Percentiles rank a stretch among this genome's conserved stretches.
phyloP scores from a whole-genome alignment of 2,888 invertebrate genomes.

The Plemyria rubiginata region DNA sequence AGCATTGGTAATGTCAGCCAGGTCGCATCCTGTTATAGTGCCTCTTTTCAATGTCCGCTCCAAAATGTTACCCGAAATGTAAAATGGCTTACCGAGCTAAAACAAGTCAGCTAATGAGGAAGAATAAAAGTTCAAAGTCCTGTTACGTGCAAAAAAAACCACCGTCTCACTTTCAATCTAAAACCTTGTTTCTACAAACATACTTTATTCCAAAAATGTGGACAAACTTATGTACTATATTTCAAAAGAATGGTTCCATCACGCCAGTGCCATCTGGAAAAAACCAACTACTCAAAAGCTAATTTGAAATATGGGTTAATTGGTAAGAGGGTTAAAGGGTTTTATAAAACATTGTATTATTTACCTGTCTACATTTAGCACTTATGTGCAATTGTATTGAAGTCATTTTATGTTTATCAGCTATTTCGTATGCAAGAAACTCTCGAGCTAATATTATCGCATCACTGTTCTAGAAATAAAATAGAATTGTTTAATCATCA shows the following conservation, averaged over 20 bases:
- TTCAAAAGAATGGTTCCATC: too few relatives aligned
- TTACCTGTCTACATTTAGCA: slow-evolving; percentile 52
- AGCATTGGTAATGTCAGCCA: slow-evolving; percentile 51
- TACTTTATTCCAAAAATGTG: too few relatives aligned
- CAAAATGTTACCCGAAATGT: slow-evolving; percentile 51
- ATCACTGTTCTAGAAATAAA: slow-evolving; percentile 47
- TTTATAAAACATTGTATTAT: too few relatives aligned
- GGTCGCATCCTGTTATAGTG: slow-evolving; percentile 39
- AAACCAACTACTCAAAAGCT: background rate
- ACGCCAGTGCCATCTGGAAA: too few relatives aligned
- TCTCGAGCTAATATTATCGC: slow-evolving; percentile 54
- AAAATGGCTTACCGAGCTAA: slow-evolving; percentile 48
- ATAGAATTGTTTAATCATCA: too few relatives aligned
- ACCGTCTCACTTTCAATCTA: too few relatives aligned
- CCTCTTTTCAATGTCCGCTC: slow-evolving; percentile 42
- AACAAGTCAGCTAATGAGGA: background rate
- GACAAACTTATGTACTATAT: too few relatives aligned
- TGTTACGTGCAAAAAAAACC: too few relatives aligned
- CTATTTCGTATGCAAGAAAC: slow-evolving; percentile 47
- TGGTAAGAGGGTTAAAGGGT: too few relatives aligned
- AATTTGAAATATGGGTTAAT: too few relatives aligned
- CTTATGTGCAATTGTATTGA: slow-evolving; percentile 49
- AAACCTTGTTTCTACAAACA: too few relatives aligned
- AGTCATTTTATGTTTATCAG: slow-evolving; percentile 42
- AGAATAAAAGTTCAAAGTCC: too few relatives aligned